Base-by-base conservation (phyloP, 1,140 invertebrate species). In the Drosophila sucinea region DNA sequence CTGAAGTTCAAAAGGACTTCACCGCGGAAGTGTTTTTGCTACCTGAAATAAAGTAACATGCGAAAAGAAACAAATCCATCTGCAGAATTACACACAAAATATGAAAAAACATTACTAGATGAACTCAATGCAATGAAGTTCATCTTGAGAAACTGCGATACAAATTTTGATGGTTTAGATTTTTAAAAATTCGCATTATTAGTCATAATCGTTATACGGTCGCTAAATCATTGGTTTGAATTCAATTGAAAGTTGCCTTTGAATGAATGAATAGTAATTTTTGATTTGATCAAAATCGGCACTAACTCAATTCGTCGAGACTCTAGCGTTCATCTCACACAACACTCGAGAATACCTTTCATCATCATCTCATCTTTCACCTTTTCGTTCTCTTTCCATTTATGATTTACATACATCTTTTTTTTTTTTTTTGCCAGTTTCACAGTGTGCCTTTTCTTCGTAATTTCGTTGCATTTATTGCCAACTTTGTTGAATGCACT, bases 401-500 rank as follows among this genome's bases (percentile, higher is more conserved):
- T 51, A 51, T 51, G 44, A 51, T 51, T 51, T 27, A 41, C n/a
- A 11, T 41, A 11, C 11, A 11, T 41, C n/a, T 41, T 40, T 11
- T 11, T 10, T 40, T 40, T 2, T 10, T 40, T 11, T 40, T 3
- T 40, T 41, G n/a, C 11, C 40, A 23, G 23, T 51, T 51, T 51
- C 8, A 3, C 8, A 51, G 7, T 27, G 1, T 51, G 23, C 44
- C 23, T 51, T 51, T 27, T 51, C 25, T 51, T 27, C 44, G 25
- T 51, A 51, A 51, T 51, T 51, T 51, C 44, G 44, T 51, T 51
- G 44, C 44, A 51, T 51, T 51, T 51, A 51, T 51, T 51, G 44
- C 44, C 44, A 51, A 51, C 44, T 51, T 51, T 51, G 44, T 51
- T 51, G 44, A 51, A 23, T 51, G 44, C 44, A 44, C n/a, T 17